Evolutionary conservation across 2,113 vertebrate genomes (phyloP), one percentile per base, ranked within the genome.

Genomic region (Psittacus erithacus): DNA sequence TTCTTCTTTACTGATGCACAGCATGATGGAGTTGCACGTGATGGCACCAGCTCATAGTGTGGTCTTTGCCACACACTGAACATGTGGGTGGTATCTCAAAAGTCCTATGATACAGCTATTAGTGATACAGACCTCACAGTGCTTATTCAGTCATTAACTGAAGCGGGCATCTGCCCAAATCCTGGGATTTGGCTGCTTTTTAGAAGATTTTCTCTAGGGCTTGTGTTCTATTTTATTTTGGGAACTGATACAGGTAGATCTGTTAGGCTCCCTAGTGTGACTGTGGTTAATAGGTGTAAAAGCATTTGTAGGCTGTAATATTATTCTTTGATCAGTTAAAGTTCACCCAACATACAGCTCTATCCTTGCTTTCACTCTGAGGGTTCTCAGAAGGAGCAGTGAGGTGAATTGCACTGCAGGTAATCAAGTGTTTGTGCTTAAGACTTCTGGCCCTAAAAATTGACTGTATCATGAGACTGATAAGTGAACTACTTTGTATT

Each of bases 1-100:
- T 86, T 83, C 35, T 22, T 57, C 25, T 85, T 81, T 35, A 14
- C 38, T 78, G 35, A 33, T 38, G 15, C 14, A 28, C 67, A 79
- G 6, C 7, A 8, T 18, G 27, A 11, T 92, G 52, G 13, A 64
- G 73, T 73, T 73, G 35, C 33, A 17, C 8, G 4, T 46, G 31
- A 23, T 88, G 82, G 82, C 70, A 87, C 47, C 35, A 65, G 67
- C 87, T 85, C 1, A 0, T 88, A 79, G 89, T 89, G 89, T 82
- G 91, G 81, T 95, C 93, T 87, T 89, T 82, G 65, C 74, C 86
- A 65, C 93, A 93, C 65, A 57, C 89, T 31, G 62, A 92, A 91
- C 0, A 0, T 28, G 89, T 89, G 94, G 89, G 78, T 73, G 91
- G 76, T 85, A 94, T 87, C 57, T 92, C 75, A 10, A 1, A 59